phyloP scores from a whole-genome alignment of 1,140 invertebrate genomes.

The Vanessa atalanta region DNA sequence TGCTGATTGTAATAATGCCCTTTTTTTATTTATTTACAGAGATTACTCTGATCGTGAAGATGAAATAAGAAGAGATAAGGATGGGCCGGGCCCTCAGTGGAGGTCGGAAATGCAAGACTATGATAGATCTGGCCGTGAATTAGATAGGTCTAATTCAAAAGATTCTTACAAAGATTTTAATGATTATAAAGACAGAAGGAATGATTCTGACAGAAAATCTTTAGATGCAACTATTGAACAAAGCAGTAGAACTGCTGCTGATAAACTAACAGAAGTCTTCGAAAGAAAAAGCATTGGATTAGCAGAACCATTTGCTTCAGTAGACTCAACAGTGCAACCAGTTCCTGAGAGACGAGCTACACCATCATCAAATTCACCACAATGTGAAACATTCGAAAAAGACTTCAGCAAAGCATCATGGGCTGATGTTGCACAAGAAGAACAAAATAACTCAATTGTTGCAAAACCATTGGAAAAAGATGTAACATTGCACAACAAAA shows the following conservation, averaged over 20 bases:
- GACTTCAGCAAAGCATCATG: conserved; percentile 71
- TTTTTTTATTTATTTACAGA: conserved; percentile 47
- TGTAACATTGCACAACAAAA: conserved; percentile 38
- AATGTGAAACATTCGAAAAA: conserved; percentile 66
- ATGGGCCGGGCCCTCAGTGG: conserved; percentile 71
- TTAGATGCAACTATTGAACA: conserved; percentile 60
- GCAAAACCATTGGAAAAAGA: conserved; percentile 55
- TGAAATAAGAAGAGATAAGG: conserved; percentile 72
- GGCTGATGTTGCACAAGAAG: conserved; percentile 71
- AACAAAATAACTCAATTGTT: conserved; percentile 44
- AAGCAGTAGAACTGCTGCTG: conserved; percentile 69
- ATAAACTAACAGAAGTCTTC: conserved; percentile 77
- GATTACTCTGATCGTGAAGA: conserved; percentile 77
- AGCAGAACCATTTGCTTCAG: conserved; percentile 60
- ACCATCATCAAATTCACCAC: conserved; percentile 54
- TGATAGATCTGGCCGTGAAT: conserved; percentile 68
- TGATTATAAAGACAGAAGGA: conserved; percentile 71
- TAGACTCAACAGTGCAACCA: conserved; percentile 47
- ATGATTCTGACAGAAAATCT: conserved; percentile 70
- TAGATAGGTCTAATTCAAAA: conserved; percentile 77
- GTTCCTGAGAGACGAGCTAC: conserved; percentile 51
- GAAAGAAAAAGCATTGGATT: conserved; percentile 75
- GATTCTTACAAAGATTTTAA: conserved; percentile 74
- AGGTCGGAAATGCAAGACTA: conserved; percentile 78
- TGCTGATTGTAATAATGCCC: not conserved